Evolutionary conservation across 2,888 invertebrate genomes (phyloP), one percentile per base, ranked within the genome.

Genomic region (Epirrhoe alternata): DNA sequence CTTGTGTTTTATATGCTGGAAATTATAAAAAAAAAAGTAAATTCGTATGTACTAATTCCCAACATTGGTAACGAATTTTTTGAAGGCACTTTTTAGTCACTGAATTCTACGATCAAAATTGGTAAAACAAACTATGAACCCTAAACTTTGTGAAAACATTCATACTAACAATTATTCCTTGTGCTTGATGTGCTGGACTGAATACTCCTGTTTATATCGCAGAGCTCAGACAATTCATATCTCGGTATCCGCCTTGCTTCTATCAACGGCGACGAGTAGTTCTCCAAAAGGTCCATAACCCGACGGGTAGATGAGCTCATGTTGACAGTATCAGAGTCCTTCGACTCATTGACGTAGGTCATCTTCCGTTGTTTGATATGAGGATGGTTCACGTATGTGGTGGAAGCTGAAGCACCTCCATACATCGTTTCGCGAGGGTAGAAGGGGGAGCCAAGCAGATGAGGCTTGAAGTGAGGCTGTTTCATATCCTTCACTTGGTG

Each of bases 271-370:
- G 97, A 96, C 0, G 97, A 96, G 87, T 97, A 97, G 76, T 96
- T 95, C 82, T 98, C 97, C 62, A 98, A 89, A 5, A 97, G 94
- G 77, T 97, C 96, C 77, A 98, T 89, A 71, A 98, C 96, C 70
- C 96, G 94, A 76, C 96, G 95, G 0, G 98, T 96, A 5, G 97
- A 96, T 71, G 95, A 94, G 80, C 97, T 96, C 85, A 96, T 94
- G 10, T 75, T 76, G 45, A 80, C 78, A 68, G 80, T 81, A 30
- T 80, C 79, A 64, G 68, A 80, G 52, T 70, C 77, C 1, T 71
- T 76, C 1, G 80, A 70, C 60, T 86, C 78, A 64, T 84, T 84
- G 33, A 88, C 84, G 31, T 76, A 61, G 6, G 85, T 76, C 7
- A 71, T 75, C 66, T 82, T 84, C 56, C 79, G 78, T 42, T 83